Base-by-base conservation (phyloP, 2,797 vertebrate species). In the Molossus molossus region DNA sequence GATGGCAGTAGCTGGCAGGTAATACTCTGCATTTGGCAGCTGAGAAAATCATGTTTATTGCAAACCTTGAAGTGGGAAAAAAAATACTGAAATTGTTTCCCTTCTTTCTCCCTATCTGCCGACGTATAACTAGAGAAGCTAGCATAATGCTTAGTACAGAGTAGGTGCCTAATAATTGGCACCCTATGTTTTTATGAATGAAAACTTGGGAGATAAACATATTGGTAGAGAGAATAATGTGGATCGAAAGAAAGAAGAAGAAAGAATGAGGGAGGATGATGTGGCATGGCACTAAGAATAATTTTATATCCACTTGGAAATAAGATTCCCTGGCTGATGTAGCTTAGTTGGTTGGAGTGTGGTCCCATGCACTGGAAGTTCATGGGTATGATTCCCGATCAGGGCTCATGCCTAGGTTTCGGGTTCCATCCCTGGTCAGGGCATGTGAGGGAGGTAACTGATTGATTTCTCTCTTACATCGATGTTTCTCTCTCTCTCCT, bases 11-110 rank as follows among this genome's bases (percentile, higher is more conserved):
- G 64, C 62, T 94, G 79, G 70, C 45, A 88, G 83, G 27, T 85
- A 92, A 88, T 72, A 64, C 21, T 94, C 70, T 60, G 33, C 27
- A 88, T 57, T 89, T 90, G 79, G 76, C 67, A 87, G 33, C 50
- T 50, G 48, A 94, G 69, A 94, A 92, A 89, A 23, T 67, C 20
- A 90, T 93, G 9, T 83, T 94, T 92, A 91, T 83, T 96, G 23
- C 6, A 89, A 92, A 88, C 29, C 57, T 82, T 82, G 29, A 90
- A 73, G 11, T 37, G 53, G 53, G 50, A 55, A 91, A 87, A 90
- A 45, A 45, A 87, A 60, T 55, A 79, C 40, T 87, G 62, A 93
- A 94, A 72, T 53, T 53, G 70, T 67, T 94, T 6, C 5, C 60
- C n/a, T 72, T 88, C 33, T 70, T 53, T 40, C 55, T 94, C 55